Percentiles rank a stretch among this genome's conserved stretches.
Conservation (phyloP, 2,888 invertebrate genomes). For the Meta bourneti region DNA sequence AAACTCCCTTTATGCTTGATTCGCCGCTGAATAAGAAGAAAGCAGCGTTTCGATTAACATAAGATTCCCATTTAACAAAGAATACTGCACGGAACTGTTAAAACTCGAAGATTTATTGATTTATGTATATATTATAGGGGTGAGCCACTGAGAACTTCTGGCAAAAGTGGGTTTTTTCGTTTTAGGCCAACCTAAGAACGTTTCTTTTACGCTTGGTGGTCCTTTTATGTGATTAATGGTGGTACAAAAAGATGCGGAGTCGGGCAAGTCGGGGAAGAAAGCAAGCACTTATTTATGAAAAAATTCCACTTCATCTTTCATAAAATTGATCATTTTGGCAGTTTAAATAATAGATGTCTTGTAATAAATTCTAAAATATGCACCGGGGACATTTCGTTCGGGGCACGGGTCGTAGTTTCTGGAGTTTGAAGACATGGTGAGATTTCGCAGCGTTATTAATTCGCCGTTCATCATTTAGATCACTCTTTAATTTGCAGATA, state of each 20-base stretch:
- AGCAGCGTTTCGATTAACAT: conserved; percentile 58
- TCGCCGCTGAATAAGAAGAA: conserved; percentile 9
- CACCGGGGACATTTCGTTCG: not conserved
- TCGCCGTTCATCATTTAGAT: not conserved
- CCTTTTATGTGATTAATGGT: conserved; percentile 43
- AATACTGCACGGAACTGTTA: conserved; percentile 32
- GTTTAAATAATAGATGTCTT: not conserved
- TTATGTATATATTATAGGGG: conserved; percentile 51
- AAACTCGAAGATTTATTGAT: conserved; percentile 66
- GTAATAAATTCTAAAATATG: not conserved
- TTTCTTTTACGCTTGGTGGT: conserved; percentile 24
- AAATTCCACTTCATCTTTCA: not conserved
- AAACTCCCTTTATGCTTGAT: conserved; percentile 9
- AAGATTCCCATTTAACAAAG: conserved; percentile 66
- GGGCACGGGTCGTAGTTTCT: too few species aligned
- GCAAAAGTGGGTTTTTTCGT: conserved; percentile 6
- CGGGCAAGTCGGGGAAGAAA: not conserved
- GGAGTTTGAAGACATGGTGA: not conserved
- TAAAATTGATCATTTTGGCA: not conserved
- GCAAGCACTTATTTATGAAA: not conserved
- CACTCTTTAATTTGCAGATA: too few species aligned
- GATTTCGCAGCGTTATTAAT: not conserved
- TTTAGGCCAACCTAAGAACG: not conserved
- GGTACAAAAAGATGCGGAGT: not conserved
- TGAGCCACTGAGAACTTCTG: conserved; percentile 1